These are phyloP conservation scores for Turritopsis rubra DNA, from an alignment of 30 jellyfish, hydroid and myxozoan genomes.

Conservation along the genomic window DNA sequence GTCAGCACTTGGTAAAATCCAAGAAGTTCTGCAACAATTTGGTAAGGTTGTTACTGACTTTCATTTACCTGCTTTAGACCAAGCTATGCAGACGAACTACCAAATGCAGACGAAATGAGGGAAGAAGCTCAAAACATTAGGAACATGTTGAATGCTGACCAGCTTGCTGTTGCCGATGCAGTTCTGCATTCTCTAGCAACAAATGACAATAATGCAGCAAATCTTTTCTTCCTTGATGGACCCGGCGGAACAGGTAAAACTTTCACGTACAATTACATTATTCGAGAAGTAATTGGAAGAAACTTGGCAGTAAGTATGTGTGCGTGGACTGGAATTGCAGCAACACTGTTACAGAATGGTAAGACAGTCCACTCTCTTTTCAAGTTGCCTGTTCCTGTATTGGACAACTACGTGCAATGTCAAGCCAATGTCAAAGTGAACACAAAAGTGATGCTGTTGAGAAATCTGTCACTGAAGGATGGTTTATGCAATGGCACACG, in stretches of 20 bases:
- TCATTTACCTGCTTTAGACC: not conserved
- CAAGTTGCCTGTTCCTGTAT: conserved; percentile 26
- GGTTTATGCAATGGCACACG: no score
- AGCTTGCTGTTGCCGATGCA: not conserved
- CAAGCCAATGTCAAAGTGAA: no score
- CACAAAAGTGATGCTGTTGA: no score
- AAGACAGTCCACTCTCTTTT: not conserved
- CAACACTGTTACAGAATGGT: not conserved
- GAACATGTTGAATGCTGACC: not conserved
- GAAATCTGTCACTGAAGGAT: no score
- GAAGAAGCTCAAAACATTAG: not conserved
- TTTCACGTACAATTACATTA: conserved; percentile 32
- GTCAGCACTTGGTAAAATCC: not conserved
- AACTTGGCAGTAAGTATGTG: not conserved
- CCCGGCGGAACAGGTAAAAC: conserved; percentile 25
- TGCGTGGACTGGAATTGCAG: not conserved
- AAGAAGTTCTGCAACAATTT: not conserved
- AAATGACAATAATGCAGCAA: not conserved
- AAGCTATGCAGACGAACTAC: not conserved
- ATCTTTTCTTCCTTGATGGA: not conserved
- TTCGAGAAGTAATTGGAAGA: not conserved
- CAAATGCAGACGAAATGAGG: not conserved
- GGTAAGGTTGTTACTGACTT: not conserved
- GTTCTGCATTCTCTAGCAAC: not conserved
- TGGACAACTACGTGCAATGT: conserved; percentile 6